A percentile compares a stretch with the other conserved stretches of the same genome.
Evolutionary conservation across 2,888 invertebrate genomes (phyloP).

Genomic region (Achlya flavicornis): DNA sequence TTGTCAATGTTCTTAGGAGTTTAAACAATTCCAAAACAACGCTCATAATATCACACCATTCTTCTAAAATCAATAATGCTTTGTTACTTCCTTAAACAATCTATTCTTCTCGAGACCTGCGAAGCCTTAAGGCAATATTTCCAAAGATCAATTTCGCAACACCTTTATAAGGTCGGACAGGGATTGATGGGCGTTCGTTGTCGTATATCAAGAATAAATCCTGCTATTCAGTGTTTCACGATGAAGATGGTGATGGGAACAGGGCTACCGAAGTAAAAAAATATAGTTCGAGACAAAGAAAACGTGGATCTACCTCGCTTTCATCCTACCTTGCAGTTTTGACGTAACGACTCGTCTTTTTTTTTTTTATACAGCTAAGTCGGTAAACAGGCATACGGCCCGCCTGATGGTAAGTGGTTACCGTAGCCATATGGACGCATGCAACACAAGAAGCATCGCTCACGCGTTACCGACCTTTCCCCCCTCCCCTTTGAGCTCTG

Average conservation of each 20-base stretch:
- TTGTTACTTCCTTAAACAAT: slow-evolving; percentile 2
- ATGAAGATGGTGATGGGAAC: slow-evolving; percentile 18
- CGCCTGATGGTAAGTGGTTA: too few species aligned
- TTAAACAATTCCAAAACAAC: neutral
- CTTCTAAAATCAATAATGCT: slow-evolving; percentile 2
- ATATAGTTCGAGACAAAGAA: neutral
- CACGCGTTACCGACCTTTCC: too few species aligned
- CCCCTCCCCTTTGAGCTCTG: too few species aligned
- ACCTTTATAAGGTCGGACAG: slow-evolving; percentile 29
- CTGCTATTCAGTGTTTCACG: slow-evolving; percentile 47
- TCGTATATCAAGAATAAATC: slow-evolving; percentile 52
- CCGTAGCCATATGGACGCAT: too few species aligned
- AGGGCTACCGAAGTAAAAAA: neutral
- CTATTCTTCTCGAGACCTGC: slow-evolving; percentile 8
- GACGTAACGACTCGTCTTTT: too few species aligned
- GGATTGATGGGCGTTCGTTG: slow-evolving; percentile 43
- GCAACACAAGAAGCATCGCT: too few species aligned
- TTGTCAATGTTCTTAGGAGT: too few species aligned
- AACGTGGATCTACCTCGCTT: neutral
- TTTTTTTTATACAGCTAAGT: too few species aligned
- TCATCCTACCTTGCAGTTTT: too few species aligned
- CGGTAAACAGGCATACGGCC: too few species aligned
- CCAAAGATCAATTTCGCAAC: slow-evolving; percentile 8
- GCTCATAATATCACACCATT: neutral
- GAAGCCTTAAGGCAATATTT: slow-evolving; percentile 12